These are phyloP conservation scores for Xyrichtys novacula DNA, from an alignment of 2,797 vertebrate genomes.

Conservation along the genomic window DNA sequence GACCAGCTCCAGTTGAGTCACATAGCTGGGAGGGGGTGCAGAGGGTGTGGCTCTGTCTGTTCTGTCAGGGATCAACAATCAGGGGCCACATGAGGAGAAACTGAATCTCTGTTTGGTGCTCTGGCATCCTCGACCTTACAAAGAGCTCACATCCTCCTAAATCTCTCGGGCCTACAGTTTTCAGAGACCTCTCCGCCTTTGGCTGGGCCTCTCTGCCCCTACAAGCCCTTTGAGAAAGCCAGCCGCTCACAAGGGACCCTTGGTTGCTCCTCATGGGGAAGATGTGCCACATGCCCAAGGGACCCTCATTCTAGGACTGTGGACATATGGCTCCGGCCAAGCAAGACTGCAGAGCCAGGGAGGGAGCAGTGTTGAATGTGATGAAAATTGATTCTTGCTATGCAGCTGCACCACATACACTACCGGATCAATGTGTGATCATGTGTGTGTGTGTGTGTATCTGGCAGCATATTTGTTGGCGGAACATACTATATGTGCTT, in stretches of 20 bases:
- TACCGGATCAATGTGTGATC: neutral
- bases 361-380: slow-evolving; percentile 35
- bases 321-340: slow-evolving; percentile 62
- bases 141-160: neutral
- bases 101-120: slow-evolving; percentile 8
- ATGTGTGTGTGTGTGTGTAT: neutral
- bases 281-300: slow-evolving; percentile 41
- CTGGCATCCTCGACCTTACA: slow-evolving; percentile 13
- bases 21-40: slow-evolving; percentile 37
- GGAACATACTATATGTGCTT: neutral
- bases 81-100: slow-evolving; percentile 14
- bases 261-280: slow-evolving; percentile 42
- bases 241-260: slow-evolving; percentile 19
- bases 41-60: slow-evolving; percentile 35
- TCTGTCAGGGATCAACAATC: slow-evolving; percentile 28
- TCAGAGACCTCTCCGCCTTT: slow-evolving; percentile 47
- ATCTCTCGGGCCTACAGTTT: slow-evolving; percentile 38
- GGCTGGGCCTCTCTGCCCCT: slow-evolving; percentile 24
- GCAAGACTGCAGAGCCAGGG: slow-evolving; percentile 32
- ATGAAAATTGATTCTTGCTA: slow-evolving; percentile 41
- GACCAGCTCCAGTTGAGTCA: slow-evolving; percentile 69
- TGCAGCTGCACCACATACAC: neutral
- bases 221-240: slow-evolving; percentile 34
- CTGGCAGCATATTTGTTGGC: slow-evolving; percentile 5
- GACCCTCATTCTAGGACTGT: slow-evolving; percentile 33